These are phyloP conservation scores for Ctenomys sociabilis DNA, from an alignment of 2,113 vertebrate species.

Conservation along the genomic window DNA sequence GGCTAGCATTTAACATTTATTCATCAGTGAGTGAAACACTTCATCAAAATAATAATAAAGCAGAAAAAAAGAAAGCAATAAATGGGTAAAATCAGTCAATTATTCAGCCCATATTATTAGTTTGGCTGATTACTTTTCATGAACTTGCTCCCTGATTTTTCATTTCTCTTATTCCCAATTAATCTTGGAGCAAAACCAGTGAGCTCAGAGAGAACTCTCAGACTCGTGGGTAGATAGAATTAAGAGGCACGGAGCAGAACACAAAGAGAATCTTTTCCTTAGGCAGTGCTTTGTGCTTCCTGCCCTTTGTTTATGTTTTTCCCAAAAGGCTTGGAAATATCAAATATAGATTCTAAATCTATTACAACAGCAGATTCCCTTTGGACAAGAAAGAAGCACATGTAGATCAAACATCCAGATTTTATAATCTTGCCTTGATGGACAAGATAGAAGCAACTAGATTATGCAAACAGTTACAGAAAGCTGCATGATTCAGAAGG, in stretches of 20 bases:
- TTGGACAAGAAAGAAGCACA: slow-evolving; percentile 16
- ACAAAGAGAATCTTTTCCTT: slow-evolving; percentile 74
- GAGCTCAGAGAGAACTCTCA: background rate
- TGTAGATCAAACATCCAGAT: slow-evolving; percentile 61
- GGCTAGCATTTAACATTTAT: background rate
- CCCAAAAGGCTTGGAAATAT: slow-evolving; percentile 66
- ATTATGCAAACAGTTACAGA: slow-evolving; percentile 14
- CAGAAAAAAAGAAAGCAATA: background rate
- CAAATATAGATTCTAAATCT: slow-evolving; percentile 71
- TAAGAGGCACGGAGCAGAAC: slow-evolving; percentile 37
- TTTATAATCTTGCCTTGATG: slow-evolving; percentile 55
- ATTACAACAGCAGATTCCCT: slow-evolving; percentile 66
- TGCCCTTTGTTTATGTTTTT: slow-evolving; percentile 68
- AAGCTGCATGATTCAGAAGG: background rate
- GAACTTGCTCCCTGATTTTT: slow-evolving; percentile 16
- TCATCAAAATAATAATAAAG: slow-evolving; percentile 25
- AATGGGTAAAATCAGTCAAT: background rate
- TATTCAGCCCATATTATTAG: background rate
- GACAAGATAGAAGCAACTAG: slow-evolving; percentile 34
- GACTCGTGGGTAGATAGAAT: background rate
- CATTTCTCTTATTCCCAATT: background rate
- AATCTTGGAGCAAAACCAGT: slow-evolving; percentile 15
- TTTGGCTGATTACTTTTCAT: slow-evolving; percentile 39
- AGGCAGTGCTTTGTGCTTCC: slow-evolving; percentile 65
- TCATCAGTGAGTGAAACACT: background rate